phyloP scores from a whole-genome alignment of 2,888 invertebrate species.

The Apamea anceps region DNA sequence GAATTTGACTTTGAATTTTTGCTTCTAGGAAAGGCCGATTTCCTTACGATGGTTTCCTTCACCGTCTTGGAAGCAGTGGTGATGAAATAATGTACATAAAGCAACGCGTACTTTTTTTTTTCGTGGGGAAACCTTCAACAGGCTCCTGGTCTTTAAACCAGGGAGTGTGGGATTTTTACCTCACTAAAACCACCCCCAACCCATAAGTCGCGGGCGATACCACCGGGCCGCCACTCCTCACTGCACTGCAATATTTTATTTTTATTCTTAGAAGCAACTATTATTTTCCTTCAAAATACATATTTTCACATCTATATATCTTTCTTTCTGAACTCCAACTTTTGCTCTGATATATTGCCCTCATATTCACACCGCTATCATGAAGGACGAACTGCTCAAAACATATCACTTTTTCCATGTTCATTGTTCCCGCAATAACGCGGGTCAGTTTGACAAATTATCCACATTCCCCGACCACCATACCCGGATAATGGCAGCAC shows the following conservation, averaged over 20 bases:
- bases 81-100: too few relatives aligned
- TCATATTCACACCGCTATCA: slow-evolving; percentile 4
- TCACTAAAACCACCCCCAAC: too few relatives aligned
- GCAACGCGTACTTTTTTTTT: too few relatives aligned
- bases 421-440: slow-evolving; percentile 35
- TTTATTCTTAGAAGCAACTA: neutral
- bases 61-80: too few relatives aligned
- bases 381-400: slow-evolving; percentile 2
- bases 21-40: too few relatives aligned
- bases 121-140: too few relatives aligned
- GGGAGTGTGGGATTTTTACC: too few relatives aligned
- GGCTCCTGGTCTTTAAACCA: too few relatives aligned
- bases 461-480: slow-evolving; percentile 34
- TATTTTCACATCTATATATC: neutral
- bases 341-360: neutral
- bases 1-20: too few relatives aligned
- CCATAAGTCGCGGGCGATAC: too few relatives aligned
- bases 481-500: slow-evolving; percentile 36
- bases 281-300: neutral
- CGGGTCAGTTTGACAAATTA: slow-evolving; percentile 54
- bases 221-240: too few relatives aligned
- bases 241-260: neutral
- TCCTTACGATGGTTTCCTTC: too few relatives aligned
- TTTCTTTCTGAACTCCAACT: neutral
- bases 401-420: slow-evolving; percentile 29